Evolutionary conservation across 2,797 vertebrate genomes (phyloP).

Genomic region (Uromys caudimaculatus): DNA sequence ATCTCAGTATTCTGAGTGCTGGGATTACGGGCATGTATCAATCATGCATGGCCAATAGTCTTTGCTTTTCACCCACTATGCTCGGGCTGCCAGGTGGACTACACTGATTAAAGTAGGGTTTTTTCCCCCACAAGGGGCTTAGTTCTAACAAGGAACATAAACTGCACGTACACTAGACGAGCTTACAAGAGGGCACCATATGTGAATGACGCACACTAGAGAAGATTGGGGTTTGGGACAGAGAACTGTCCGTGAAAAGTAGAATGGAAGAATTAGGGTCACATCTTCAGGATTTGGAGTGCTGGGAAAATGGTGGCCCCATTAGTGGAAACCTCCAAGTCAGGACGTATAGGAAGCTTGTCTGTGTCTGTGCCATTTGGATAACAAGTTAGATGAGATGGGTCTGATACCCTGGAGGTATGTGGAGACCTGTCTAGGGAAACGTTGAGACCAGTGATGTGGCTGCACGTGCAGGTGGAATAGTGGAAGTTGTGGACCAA

Average conservation of each 20-base stretch:
- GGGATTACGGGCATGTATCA: background rate
- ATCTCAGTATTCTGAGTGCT: background rate
- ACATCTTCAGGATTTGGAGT: conserved; percentile 5
- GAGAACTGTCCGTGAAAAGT: background rate
- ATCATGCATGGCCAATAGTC: background rate
- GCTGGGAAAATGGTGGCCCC: background rate
- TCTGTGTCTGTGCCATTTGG: background rate
- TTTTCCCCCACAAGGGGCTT: background rate
- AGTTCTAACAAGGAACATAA: background rate
- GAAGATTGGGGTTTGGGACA: background rate
- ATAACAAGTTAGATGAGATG: background rate
- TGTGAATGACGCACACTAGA: background rate
- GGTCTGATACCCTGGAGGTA: background rate
- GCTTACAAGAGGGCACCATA: background rate
- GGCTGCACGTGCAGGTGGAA: background rate
- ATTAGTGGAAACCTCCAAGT: background rate
- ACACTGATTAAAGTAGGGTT: background rate
- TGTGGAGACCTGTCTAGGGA: background rate
- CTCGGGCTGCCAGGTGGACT: background rate
- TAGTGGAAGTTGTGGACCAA: background rate
- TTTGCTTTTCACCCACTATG: background rate
- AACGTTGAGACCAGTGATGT: conserved; percentile 9
- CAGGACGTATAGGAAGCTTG: conserved; percentile 36
- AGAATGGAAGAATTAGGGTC: background rate
- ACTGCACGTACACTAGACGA: background rate